Evolutionary conservation across 2,113 vertebrate species (phyloP).

Genomic region (Haemorhous mexicanus): DNA sequence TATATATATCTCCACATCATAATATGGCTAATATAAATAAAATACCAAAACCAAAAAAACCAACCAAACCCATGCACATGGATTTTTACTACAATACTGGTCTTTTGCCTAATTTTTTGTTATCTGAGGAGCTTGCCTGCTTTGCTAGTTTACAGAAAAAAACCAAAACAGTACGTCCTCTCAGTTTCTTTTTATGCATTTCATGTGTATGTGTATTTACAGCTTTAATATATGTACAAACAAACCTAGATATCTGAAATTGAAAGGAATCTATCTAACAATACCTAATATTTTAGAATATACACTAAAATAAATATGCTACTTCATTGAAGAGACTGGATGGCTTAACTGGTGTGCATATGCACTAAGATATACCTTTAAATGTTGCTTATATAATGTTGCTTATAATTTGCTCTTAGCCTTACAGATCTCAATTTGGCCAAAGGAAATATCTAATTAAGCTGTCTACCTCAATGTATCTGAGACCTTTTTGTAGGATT

Average conservation of each 20-base stretch:
- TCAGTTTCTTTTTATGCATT: not conserved
- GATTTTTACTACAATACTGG: not conserved
- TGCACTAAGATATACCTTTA: not conserved
- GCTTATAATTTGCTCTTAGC: not conserved
- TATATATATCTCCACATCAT: not conserved
- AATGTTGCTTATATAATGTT: not conserved
- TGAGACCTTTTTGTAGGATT: not conserved
- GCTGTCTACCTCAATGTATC: not conserved
- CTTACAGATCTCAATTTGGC: fast-evolving
- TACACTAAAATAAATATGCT: not conserved
- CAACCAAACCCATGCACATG: not conserved
- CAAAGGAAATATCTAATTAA: not conserved
- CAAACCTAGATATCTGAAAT: not conserved
- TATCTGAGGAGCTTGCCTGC: not conserved
- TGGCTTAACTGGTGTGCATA: not conserved
- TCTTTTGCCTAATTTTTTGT: not conserved
- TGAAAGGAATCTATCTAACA: not conserved
- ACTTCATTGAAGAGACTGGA: not conserved
- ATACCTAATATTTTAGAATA: not conserved
- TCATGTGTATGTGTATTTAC: not conserved
- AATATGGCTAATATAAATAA: not conserved
- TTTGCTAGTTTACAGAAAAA: not conserved
- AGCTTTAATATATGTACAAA: not conserved
- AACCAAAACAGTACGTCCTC: fast-evolving
- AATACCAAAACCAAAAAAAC: not conserved